Evolutionary conservation across 2,888 invertebrate species (phyloP).

Genomic region (Metellina segmentata): DNA sequence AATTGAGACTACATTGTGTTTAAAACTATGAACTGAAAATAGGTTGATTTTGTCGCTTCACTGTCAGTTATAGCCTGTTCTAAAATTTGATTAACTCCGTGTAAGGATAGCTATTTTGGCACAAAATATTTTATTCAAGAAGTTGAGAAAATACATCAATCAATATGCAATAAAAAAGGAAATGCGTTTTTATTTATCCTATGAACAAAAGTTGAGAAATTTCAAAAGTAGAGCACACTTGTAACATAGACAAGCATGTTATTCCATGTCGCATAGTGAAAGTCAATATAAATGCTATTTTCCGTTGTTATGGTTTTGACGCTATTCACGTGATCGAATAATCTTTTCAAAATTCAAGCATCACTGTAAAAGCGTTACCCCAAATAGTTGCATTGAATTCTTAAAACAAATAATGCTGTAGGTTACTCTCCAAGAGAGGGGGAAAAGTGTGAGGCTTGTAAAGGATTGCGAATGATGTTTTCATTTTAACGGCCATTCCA

Average conservation of each 20-base stretch:
- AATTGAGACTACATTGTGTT: conserved; percentile 19
- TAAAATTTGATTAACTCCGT: neutral
- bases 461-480: conserved; percentile 30
- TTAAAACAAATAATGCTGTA: too few species aligned
- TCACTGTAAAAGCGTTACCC: neutral
- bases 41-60: neutral
- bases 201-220: neutral
- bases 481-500: conserved; percentile 21
- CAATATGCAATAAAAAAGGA: too few species aligned
- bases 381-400: neutral
- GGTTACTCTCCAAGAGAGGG: too few species aligned
- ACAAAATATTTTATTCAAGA: neutral
- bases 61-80: neutral
- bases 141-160: too few species aligned
- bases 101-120: neutral
- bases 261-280: too few species aligned
- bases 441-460: neutral
- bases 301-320: too few species aligned
- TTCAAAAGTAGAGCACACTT: neutral
- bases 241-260: too few species aligned
- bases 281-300: too few species aligned
- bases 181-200: neutral
- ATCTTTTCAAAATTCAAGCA: neutral
- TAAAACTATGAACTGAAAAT: neutral
- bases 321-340: too few species aligned